Base-by-base conservation (phyloP, 1,140 invertebrate genomes). In the Drosophila nannoptera region DNA sequence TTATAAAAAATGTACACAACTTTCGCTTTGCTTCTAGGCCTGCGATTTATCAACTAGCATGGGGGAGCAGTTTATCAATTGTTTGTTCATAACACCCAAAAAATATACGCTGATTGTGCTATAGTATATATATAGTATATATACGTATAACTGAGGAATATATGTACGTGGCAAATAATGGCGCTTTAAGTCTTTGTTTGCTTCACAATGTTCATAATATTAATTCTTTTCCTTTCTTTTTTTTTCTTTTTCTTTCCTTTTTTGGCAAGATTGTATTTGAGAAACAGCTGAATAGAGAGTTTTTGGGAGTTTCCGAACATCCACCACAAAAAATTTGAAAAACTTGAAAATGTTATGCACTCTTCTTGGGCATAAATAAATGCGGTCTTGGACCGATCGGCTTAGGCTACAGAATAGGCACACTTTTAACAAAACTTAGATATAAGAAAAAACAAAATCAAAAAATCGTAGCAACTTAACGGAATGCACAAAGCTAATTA, bases 141-240 rank as follows among this genome's bases (percentile, higher is more conserved):
- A 61, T 58, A 75, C 59, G 52, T 78, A 74, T 78, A 83, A 74
- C 70, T 77, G 77, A 82, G 78, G 70, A 82, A 82, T 84, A 69
- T 82, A 50, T 45, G 61, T 76, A 69, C 22, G 64, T 86, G 81
- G 81, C 81, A 86, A 86, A 67, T 72, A 86, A 86, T 86, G 81
- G 81, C 81, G 77, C 65, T 86, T 72, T 64, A 87, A 86, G 81
- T 86, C 81, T 86, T 86, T 81, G 74, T 71, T 74, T 84, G 73
- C 77, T 78, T 78, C 48, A 65, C 61, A 67, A 29, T 54, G 4
- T 12, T 48, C 16, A 7, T 36, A 22, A 22, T 2, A 22, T 22
- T 2, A 22, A 1, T 22, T 22, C 22, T 22, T 22, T 22, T 22
- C 22, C 3, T 3, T 22, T 22, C 22, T 33, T 40, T 52, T 5